Conservation (phyloP, 2,888 invertebrate species). For the Melieria omissa region DNA sequence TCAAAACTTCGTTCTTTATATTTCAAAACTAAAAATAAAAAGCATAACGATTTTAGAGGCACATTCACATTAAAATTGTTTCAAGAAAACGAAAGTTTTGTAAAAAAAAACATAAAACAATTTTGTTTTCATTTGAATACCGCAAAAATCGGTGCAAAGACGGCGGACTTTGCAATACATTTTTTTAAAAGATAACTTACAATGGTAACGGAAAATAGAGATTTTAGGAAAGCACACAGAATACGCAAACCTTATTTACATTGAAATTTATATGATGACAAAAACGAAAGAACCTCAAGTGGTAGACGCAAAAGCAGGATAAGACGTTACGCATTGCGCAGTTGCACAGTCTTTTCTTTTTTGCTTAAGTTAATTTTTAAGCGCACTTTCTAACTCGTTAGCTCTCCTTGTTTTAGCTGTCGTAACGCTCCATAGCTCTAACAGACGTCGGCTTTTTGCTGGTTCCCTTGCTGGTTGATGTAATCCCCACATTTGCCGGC, state of each 20-base stretch:
- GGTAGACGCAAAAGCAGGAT: conserved; percentile 25
- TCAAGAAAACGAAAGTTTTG: background rate
- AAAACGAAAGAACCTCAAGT: conserved; percentile 26
- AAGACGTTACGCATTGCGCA: background rate
- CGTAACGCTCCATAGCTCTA: no score
- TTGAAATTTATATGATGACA: conserved; percentile 27
- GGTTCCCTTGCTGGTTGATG: no score
- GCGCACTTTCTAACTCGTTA: no score
- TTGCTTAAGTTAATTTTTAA: background rate
- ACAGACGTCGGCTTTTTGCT: no score
- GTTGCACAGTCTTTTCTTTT: background rate
- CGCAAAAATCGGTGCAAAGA: background rate
- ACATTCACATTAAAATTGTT: conserved; percentile 41
- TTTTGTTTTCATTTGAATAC: conserved; percentile 10
- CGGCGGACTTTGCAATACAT: background rate
- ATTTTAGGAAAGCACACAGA: conserved; percentile 26
- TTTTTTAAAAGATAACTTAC: background rate
- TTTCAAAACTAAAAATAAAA: conserved; percentile 33
- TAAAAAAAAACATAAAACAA: background rate
- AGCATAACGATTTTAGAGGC: conserved; percentile 40
- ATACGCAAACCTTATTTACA: conserved; percentile 31
- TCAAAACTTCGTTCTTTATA: conserved; percentile 37
- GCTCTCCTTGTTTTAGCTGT: no score
- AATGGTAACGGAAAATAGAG: background rate
- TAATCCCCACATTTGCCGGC: no score